Evolutionary conservation across 2,797 vertebrate species (phyloP).

Genomic region (Hafferia zeledoni): DNA sequence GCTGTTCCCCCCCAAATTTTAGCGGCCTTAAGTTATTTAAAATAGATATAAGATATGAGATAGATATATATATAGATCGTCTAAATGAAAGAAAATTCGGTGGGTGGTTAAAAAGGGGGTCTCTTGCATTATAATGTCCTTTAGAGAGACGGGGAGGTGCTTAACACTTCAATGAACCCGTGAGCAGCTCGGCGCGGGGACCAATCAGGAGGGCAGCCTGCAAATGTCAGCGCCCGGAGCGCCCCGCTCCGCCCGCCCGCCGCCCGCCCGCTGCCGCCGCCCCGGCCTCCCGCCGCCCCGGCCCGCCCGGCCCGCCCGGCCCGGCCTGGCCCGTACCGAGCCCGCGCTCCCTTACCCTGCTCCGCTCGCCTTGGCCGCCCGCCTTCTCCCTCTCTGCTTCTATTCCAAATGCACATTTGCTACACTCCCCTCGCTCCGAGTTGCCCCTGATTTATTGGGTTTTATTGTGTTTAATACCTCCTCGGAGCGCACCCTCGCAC

Average conservation of each 20-base stretch:
- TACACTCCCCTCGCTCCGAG: not conserved
- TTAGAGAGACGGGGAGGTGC: conserved; percentile 98
- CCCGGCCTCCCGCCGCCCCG: conserved; percentile 44
- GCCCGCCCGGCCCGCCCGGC: not conserved
- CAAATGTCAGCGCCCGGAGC: conserved; percentile 88
- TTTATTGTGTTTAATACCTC: not conserved
- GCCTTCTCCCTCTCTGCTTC: not conserved
- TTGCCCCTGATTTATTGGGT: not conserved
- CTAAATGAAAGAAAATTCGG: conserved; percentile 98
- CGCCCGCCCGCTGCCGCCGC: conserved; percentile 71
- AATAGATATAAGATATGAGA: conserved; percentile 82
- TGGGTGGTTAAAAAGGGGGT: conserved; percentile 98
- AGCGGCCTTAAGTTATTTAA: conserved; percentile 94
- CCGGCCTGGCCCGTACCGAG: not conserved
- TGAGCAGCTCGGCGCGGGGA: conserved; percentile 92
- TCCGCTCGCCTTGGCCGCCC: not conserved
- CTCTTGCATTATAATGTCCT: conserved; percentile 99
- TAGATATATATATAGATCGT: conserved; percentile 83
- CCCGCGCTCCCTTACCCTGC: not conserved
- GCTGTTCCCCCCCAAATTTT: conserved; percentile 89
- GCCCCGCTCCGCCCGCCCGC: conserved; percentile 77
- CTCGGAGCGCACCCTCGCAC: not conserved
- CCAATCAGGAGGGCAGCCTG: conserved; percentile 93
- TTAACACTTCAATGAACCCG: conserved; percentile 95
- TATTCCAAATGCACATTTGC: not conserved